These are phyloP conservation scores for Chiloscyllium punctatum DNA, from an alignment of 2,797 vertebrate species.

Conservation along the genomic window DNA sequence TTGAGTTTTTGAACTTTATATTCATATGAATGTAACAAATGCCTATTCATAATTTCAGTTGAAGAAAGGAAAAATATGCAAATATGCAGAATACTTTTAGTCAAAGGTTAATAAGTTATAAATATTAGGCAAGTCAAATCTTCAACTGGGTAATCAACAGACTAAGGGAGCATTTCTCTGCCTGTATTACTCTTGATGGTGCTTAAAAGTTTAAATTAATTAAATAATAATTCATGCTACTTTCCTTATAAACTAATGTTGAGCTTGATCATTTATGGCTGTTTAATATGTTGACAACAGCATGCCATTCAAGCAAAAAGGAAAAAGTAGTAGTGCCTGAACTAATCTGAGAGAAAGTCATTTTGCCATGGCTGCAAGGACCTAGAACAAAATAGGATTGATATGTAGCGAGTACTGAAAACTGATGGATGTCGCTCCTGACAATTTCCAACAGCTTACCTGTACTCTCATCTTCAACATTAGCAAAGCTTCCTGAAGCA, in stretches of 20 bases:
- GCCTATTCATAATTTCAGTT: too few species aligned
- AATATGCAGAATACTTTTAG: neutral
- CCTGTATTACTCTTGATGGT: too few species aligned
- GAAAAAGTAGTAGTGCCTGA: neutral
- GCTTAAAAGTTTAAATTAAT: neutral
- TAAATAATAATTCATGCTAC: neutral
- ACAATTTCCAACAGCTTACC: neutral
- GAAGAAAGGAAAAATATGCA: neutral
- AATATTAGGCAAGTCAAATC: too few species aligned
- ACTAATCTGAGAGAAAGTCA: neutral
- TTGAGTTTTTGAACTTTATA: neutral
- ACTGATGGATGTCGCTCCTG: neutral
- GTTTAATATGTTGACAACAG: neutral
- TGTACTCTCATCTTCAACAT: neutral
- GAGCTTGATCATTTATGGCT: neutral
- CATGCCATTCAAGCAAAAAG: neutral
- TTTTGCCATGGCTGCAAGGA: neutral
- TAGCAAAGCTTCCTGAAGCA: neutral
- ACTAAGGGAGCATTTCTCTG: too few species aligned
- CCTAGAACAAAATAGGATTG: neutral
- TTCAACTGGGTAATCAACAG: too few species aligned
- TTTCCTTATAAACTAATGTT: neutral
- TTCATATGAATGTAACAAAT: neutral
- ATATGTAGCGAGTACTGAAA: neutral
- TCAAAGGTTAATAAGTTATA: neutral